Evolutionary conservation across 2,113 vertebrate genomes (phyloP), one percentile per base, ranked within the genome.

Genomic region (Lynx canadensis): DNA sequence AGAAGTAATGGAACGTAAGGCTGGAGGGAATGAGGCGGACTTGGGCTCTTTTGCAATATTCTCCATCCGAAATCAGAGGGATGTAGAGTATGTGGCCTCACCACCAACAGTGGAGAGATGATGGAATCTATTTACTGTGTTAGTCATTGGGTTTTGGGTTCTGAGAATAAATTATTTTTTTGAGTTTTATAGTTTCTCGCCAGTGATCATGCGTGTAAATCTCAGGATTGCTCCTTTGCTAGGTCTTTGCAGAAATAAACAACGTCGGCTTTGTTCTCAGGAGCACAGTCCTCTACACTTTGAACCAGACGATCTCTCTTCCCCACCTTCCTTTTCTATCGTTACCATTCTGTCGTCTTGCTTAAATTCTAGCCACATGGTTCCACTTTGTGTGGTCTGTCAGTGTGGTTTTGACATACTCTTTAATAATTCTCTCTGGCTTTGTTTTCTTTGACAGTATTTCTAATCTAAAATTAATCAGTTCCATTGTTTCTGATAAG

Each of bases 391-490:
- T 31, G 83, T 71, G 63, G 31, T 55, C n/a, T 68, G 23, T 48
- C 63, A 31, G 12, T 86, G 11, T 50, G 23, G 21, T 65, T 94
- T 89, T 79, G 79, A 74, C 18, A 12, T 55, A 25, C 65, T 92
- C 41, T 92, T 0, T 66, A 73, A 74, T 88, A 79, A 74, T 92
- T 94, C 69, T 88, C 31, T 87, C 81, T 4, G 14, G 21, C 16
- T 89, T 14, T 82, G 5, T 96, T 89, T 88, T 73, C 80, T 97
- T 76, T 63, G 38, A 73, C 21, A 78, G 11, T 74, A 48, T 92
- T 92, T 95, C 65, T 85, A 91, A 85, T 69, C 41, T 50, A 38
- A 88, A 79, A 33, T 94, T 94, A 94, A 93, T 98, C 80, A 82
- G 38, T 65, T 66, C 36, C 78, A 5, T 94, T 97, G 71, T 88